Evolutionary conservation across 2,888 invertebrate species (phyloP).

Genomic region (Synergus laeviventris): DNA sequence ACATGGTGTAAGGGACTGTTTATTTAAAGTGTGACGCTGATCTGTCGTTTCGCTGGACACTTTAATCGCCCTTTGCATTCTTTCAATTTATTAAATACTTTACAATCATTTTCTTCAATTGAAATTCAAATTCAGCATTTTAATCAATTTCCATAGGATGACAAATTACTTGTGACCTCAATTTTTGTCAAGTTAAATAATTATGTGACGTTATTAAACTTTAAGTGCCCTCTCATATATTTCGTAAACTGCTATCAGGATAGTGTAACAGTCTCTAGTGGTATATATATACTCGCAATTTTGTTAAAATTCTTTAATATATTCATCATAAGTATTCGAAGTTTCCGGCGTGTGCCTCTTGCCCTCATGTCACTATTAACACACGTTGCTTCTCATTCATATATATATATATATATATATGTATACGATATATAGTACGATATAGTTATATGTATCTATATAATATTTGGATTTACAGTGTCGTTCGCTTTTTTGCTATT

Average conservation of each 20-base stretch:
- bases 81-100: background rate
- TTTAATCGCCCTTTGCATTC: background rate
- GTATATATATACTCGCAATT: conserved; percentile 38
- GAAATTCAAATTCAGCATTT: background rate
- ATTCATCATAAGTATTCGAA: conserved; percentile 52
- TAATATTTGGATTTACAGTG: background rate
- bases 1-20: conserved; percentile 7
- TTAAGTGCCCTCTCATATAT: too few species aligned
- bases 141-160: background rate
- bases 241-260: background rate
- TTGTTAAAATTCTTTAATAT: conserved; percentile 48
- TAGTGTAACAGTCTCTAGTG: conserved; percentile 1
- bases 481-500: background rate
- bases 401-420: background rate
- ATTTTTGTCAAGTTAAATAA: too few species aligned
- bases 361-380: background rate
- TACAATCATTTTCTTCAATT: background rate
- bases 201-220: too few species aligned
- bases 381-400: background rate
- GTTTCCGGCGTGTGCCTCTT: conserved; percentile 48
- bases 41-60: background rate
- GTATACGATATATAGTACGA: too few species aligned
- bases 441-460: too few species aligned
- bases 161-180: background rate
- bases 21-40: background rate